A percentile compares a stretch with the other conserved stretches of the same genome.
Conservation (phyloP, 2,797 vertebrate genomes). For the Borostomias antarcticus region DNA sequence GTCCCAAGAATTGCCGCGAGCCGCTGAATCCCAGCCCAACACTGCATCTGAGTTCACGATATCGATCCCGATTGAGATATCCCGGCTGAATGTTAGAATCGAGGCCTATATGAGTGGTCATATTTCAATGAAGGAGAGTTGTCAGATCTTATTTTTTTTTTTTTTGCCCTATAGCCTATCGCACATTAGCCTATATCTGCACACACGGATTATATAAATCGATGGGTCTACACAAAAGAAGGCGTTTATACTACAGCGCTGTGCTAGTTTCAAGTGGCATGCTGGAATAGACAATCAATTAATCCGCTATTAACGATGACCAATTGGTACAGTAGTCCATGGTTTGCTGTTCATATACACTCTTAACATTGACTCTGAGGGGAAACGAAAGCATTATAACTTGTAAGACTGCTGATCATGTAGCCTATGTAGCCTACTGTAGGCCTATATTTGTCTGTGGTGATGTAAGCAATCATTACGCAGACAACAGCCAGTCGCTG, state of each 20-base stretch:
- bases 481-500: background rate
- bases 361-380: too few relatives aligned
- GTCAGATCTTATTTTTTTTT: too few relatives aligned
- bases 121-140: background rate
- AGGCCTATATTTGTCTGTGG: background rate
- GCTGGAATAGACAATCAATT: conserved; percentile 39
- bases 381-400: too few relatives aligned
- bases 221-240: conserved; percentile 35
- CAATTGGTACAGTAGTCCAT: too few relatives aligned
- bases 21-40: conserved; percentile 64
- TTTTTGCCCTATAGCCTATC: too few relatives aligned
- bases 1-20: conserved; percentile 66
- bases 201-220: conserved; percentile 33
- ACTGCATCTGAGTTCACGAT: conserved; percentile 68
- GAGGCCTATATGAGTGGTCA: conserved; percentile 35
- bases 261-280: conserved; percentile 31
- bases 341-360: too few relatives aligned
- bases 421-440: background rate
- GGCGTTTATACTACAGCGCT: conserved; percentile 39
- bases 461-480: background rate
- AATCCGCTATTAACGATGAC: conserved; percentile 47
- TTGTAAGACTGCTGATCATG: too few relatives aligned
- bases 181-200: background rate
- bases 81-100: conserved; percentile 63
- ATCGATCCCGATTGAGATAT: conserved; percentile 71